A percentile compares a stretch with the other conserved stretches of the same genome.
Conservation (phyloP, 2,113 vertebrate genomes). For the Psephotus haematonotus region DNA sequence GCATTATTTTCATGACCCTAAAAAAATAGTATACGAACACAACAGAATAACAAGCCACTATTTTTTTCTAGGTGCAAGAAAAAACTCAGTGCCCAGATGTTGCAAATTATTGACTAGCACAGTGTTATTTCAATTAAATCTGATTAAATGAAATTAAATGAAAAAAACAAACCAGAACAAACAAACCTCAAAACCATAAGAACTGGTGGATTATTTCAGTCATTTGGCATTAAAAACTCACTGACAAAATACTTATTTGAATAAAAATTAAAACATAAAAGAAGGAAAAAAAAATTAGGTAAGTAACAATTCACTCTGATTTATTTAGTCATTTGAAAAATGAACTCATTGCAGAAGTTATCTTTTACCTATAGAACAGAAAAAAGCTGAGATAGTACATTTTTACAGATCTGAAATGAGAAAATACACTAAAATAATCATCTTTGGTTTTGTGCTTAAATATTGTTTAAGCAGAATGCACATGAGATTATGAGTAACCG, state of each 20-base stretch:
- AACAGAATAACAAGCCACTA: background rate
- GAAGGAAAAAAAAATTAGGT: background rate
- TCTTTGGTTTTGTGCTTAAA: background rate
- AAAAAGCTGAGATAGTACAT: background rate
- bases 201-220: background rate
- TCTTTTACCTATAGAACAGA: background rate
- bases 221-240: background rate
- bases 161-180: rapidly evolving
- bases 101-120: background rate
- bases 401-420: background rate
- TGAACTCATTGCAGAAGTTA: background rate
- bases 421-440: background rate
- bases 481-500: background rate
- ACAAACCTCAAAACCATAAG: background rate
- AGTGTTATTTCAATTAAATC: background rate
- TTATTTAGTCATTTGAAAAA: background rate
- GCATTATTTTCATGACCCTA: background rate
- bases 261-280: background rate
- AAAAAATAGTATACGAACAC: background rate
- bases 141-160: background rate
- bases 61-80: background rate
- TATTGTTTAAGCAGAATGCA: background rate
- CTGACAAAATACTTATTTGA: background rate
- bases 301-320: background rate
- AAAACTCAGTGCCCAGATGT: background rate